phyloP scores from a whole-genome alignment of 2,888 invertebrate species.

The Biston betularia region DNA sequence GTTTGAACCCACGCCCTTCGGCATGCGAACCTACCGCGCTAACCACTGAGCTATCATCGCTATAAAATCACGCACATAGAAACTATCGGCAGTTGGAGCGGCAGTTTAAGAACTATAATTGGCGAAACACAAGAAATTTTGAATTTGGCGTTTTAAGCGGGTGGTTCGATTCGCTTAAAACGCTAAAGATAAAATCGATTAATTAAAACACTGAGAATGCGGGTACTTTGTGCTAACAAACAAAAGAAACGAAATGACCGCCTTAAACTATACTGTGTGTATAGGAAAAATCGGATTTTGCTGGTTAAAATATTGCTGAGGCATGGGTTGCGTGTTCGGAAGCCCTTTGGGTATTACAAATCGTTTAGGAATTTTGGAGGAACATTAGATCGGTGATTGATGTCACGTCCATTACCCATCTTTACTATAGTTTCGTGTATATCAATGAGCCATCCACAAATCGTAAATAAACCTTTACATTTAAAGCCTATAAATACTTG shows the following conservation, averaged over 20 bases:
- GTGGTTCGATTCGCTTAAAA: no score
- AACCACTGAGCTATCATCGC: no score
- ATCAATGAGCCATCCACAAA: slow-evolving; percentile 27
- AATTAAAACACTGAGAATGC: slow-evolving; percentile 12
- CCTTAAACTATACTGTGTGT: slow-evolving; percentile 12
- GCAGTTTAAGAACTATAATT: no score
- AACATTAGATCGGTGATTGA: slow-evolving; percentile 53
- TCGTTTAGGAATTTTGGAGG: slow-evolving; percentile 52
- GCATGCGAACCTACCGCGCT: no score
- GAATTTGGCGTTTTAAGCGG: no score
- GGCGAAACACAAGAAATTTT: no score
- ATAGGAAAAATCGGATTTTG: slow-evolving; percentile 38
- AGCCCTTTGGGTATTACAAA: slow-evolving; percentile 51
- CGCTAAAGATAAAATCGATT: slow-evolving; percentile 3
- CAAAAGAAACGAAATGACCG: slow-evolving; percentile 22
- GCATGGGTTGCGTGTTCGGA: slow-evolving; percentile 50
- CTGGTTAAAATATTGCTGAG: slow-evolving; percentile 44
- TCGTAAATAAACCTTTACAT: slow-evolving; percentile 20
- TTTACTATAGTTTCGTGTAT: slow-evolving; percentile 38
- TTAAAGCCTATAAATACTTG: slow-evolving; percentile 20
- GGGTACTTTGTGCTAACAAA: slow-evolving; percentile 3
- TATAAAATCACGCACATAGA: no score
- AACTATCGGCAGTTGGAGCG: no score
- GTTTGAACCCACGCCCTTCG: no score
- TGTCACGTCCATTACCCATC: slow-evolving; percentile 49